phyloP scores from a whole-genome alignment of 2,113 vertebrate genomes.

The Dipodomys spectabilis region DNA sequence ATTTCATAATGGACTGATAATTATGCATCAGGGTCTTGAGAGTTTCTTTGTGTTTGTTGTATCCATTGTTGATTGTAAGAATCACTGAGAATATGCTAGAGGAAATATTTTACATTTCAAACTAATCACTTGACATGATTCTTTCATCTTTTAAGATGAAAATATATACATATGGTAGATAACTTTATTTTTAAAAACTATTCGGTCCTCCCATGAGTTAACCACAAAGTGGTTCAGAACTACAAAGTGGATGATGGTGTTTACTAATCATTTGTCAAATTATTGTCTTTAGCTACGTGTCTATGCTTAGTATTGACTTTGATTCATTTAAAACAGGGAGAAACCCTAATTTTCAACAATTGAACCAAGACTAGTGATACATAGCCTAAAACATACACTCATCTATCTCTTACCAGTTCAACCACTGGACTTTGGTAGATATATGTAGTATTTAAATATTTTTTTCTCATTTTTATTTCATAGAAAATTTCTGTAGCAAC shows the following conservation, averaged over 20 bases:
- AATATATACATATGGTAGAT: background rate
- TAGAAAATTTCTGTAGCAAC: background rate
- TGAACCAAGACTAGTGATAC: background rate
- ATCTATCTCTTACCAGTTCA: too few relatives aligned
- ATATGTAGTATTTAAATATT: background rate
- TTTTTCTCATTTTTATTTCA: background rate
- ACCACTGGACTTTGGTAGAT: too few relatives aligned
- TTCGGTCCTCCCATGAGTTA: background rate
- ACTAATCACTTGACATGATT: background rate
- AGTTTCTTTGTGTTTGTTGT: background rate
- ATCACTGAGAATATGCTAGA: background rate
- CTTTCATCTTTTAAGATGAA: background rate
- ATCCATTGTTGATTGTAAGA: background rate
- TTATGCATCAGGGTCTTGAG: background rate
- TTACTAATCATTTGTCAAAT: background rate
- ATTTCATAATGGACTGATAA: constrained; percentile 47
- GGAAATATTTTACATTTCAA: background rate
- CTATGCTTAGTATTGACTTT: background rate
- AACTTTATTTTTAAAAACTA: background rate
- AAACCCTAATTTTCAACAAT: background rate
- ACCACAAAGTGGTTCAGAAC: too few relatives aligned
- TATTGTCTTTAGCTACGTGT: background rate
- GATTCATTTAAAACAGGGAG: background rate
- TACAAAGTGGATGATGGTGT: too few relatives aligned
- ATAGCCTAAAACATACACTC: background rate